Conservation (phyloP, 1,140 invertebrate species). For the Hyles vespertilio region DNA sequence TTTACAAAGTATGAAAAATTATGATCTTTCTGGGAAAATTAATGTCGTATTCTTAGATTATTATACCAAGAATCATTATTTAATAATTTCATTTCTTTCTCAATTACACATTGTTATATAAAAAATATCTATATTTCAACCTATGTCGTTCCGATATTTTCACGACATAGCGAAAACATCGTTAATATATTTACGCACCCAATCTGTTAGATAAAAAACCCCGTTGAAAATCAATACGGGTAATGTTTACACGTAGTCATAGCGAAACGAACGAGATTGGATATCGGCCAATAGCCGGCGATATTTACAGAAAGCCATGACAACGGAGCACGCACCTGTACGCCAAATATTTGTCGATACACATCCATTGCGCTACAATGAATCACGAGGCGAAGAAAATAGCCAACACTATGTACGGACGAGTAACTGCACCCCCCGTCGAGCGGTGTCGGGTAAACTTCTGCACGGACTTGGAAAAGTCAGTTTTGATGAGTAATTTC, state of each 20-base stretch:
- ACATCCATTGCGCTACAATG: constrained; percentile 8
- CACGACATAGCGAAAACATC: constrained; percentile 1
- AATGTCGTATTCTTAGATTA: too few species aligned
- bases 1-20: too few species aligned
- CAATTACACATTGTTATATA: too few species aligned
- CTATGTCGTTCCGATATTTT: too few species aligned
- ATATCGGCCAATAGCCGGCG: constrained; percentile 27
- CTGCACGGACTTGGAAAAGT: constrained; percentile 93
- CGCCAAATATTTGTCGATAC: constrained; percentile 30
- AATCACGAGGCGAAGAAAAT: constrained; percentile 8
- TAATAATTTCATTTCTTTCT: too few species aligned
- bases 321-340: constrained; percentile 30
- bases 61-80: too few species aligned
- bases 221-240: constrained; percentile 37
- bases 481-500: constrained; percentile 95
- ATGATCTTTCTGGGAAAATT: too few species aligned
- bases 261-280: constrained; percentile 29
- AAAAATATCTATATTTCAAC: too few species aligned
- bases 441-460: constrained; percentile 3
- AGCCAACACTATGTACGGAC: constrained; percentile 1
- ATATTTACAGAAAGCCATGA: constrained; percentile 35
- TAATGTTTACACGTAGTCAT: constrained; percentile 45
- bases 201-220: constrained; percentile 11
- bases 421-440: background rate
- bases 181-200: background rate